These are phyloP conservation scores for Embiotoca jacksoni DNA, from an alignment of 2,113 vertebrate genomes.

Conservation along the genomic window DNA sequence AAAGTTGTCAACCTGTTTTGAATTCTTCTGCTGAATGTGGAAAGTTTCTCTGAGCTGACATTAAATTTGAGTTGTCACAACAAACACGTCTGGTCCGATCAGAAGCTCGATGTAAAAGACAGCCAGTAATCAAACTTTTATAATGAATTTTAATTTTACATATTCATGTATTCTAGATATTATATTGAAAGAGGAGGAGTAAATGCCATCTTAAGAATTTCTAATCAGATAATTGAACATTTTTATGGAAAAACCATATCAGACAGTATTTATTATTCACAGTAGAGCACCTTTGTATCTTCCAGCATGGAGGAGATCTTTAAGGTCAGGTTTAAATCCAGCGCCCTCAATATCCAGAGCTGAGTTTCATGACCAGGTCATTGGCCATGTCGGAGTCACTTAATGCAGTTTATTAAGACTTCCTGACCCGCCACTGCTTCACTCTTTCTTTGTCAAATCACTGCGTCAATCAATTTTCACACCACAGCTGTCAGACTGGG, in stretches of 20 bases:
- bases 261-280: neutral
- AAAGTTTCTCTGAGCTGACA: too few relatives aligned
- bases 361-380: neutral
- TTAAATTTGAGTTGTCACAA: too few relatives aligned
- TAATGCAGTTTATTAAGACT: conserved; percentile 14
- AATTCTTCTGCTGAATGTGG: too few relatives aligned
- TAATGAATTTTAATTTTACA: neutral
- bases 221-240: neutral
- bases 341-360: neutral
- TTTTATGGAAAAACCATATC: neutral
- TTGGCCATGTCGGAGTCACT: neutral
- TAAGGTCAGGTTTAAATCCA: conserved; percentile 6
- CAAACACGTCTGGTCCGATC: too few relatives aligned
- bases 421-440: neutral
- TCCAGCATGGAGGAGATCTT: neutral
- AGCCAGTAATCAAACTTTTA: neutral
- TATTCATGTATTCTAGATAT: neutral
- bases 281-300: neutral
- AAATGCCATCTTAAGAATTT: conserved; percentile 11
- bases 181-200: neutral
- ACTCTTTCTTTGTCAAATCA: neutral
- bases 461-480: neutral
- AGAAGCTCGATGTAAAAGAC: too few relatives aligned
- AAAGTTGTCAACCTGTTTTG: too few relatives aligned
- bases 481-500: too few relatives aligned